Evolutionary conservation across 64 coral and sea anemone genomes (phyloP).

Genomic region (Cladopsammia gracilis): DNA sequence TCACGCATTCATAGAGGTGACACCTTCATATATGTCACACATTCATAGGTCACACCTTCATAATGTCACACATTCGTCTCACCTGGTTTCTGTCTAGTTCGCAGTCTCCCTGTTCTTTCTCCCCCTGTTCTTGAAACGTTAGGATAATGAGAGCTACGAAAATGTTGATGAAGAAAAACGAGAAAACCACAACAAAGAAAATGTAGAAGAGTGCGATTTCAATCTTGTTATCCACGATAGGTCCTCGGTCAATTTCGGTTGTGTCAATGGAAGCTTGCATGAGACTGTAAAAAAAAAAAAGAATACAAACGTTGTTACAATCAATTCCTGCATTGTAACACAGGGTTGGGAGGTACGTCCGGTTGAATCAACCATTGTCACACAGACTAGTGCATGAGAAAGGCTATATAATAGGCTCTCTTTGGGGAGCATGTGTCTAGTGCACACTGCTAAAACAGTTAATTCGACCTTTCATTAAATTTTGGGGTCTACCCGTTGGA

Average conservation of each 20-base stretch:
- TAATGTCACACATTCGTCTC: neutral
- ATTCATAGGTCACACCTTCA: neutral
- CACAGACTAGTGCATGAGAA: too few relatives aligned
- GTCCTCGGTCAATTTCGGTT: constrained; percentile 83
- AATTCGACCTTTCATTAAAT: too few relatives aligned
- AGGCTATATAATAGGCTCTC: too few relatives aligned
- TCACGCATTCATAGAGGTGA: neutral
- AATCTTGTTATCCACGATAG: constrained; percentile 91
- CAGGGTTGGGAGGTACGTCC: too few relatives aligned
- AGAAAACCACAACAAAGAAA: constrained; percentile 98
- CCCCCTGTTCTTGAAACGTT: constrained; percentile 98
- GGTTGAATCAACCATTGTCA: too few relatives aligned
- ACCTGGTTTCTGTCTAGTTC: constrained; percentile 99
- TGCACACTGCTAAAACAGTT: too few relatives aligned
- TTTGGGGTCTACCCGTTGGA: too few relatives aligned
- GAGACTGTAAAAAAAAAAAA: constrained; percentile 43
- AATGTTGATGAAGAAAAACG: constrained; percentile 99
- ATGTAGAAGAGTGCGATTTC: constrained; percentile 96
- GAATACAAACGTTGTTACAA: neutral
- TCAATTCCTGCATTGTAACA: too few relatives aligned
- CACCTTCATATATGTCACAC: neutral
- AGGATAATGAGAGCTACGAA: constrained; percentile 99
- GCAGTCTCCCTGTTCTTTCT: constrained; percentile 98
- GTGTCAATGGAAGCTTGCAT: constrained; percentile 97
- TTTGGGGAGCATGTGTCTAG: too few relatives aligned